A percentile compares a stretch with the other conserved stretches of the same genome.
Evolutionary conservation across 2,797 vertebrate species (phyloP).

Genomic region (Cirrhinus molitorella): DNA sequence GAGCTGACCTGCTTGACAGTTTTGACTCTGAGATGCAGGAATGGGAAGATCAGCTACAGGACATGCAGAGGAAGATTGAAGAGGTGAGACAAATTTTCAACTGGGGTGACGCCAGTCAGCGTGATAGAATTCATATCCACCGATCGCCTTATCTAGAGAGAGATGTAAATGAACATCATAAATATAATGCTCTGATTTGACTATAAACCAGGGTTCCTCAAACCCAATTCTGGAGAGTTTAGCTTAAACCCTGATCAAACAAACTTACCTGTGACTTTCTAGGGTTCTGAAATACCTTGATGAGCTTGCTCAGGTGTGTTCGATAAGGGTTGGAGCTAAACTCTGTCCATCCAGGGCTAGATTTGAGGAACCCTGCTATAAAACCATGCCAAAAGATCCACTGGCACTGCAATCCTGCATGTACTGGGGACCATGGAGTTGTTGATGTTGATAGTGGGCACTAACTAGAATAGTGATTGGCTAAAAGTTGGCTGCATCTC

Average conservation of each 20-base stretch:
- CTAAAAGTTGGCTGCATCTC: conserved; percentile 35
- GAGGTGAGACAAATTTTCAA: conserved; percentile 79
- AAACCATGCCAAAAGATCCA: background rate
- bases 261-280: no score
- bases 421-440: background rate
- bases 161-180: background rate
- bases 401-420: background rate
- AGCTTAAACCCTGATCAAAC: no score
- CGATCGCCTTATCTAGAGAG: background rate
- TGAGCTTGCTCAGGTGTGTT: no score
- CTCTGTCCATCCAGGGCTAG: no score
- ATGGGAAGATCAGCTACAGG: conserved; percentile 96
- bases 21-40: conserved; percentile 96
- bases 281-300: no score
- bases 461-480: conserved; percentile 38
- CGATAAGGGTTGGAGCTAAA: no score
- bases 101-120: background rate
- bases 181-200: background rate
- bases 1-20: conserved; percentile 88
- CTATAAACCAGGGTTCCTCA: background rate
- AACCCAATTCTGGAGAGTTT: no score
- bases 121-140: background rate
- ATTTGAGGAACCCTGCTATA: no score
- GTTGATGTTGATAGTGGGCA: conserved; percentile 21
- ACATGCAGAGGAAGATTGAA: conserved; percentile 97